Conservation (phyloP, 2,888 invertebrate genomes). For the Cetonia aurata region DNA sequence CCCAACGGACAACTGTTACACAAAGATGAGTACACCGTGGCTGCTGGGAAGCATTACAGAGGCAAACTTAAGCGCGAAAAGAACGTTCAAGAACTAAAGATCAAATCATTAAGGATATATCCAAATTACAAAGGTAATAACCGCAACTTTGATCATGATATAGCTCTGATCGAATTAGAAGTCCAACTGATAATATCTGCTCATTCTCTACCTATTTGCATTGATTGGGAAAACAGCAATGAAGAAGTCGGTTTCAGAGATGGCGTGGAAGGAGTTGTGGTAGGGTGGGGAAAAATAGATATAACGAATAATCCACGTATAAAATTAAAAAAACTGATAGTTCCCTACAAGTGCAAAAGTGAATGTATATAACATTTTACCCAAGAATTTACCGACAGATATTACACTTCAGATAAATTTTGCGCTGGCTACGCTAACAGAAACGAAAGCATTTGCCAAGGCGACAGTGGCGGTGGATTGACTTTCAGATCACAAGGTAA, state of each 20-base stretch:
- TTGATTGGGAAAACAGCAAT: neutral
- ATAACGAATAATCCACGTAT: neutral
- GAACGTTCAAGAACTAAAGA: conserved; percentile 5
- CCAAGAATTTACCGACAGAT: neutral
- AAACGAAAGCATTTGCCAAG: neutral
- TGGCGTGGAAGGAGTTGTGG: neutral
- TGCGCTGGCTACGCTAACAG: conserved; percentile 8
- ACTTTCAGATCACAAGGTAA: neutral
- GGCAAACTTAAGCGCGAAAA: neutral
- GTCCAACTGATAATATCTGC: neutral
- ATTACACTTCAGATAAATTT: conserved; percentile 6
- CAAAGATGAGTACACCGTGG: neutral
- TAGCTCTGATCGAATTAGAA: conserved; percentile 18
- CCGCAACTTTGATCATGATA: conserved; percentile 4
- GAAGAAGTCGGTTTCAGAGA: neutral
- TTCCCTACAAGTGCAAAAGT: neutral
- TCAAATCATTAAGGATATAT: conserved; percentile 3
- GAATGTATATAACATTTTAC: neutral
- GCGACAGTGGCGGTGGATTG: conserved; percentile 13
- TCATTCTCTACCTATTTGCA: conserved; percentile 7
- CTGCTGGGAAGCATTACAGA: conserved; percentile 13
- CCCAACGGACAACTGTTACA: neutral
- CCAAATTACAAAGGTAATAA: neutral
- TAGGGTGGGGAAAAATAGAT: conserved; percentile 5
- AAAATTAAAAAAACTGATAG: conserved; percentile 1